phyloP scores from a whole-genome alignment of 1,140 invertebrate genomes.

The Drosophila varians region DNA sequence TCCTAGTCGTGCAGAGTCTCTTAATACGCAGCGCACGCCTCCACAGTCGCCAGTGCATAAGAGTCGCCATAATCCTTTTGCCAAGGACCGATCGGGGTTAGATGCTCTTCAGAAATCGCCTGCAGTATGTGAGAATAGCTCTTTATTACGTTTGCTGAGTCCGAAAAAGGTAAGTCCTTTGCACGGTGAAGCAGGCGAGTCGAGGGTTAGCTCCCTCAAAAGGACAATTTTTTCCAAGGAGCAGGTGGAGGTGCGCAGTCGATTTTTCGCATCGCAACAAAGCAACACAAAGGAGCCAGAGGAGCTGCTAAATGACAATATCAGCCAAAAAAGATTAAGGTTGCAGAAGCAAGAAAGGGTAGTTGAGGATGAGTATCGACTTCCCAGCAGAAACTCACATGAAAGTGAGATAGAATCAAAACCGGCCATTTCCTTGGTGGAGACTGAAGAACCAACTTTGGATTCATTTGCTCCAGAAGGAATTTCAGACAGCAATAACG shows the following conservation, averaged over 20 bases:
- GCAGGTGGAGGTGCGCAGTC: conserved; percentile 62
- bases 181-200: background rate
- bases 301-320: background rate
- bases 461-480: background rate
- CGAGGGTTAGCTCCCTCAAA: conserved; percentile 43
- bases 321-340: conserved; percentile 23
- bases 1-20: conserved; percentile 26
- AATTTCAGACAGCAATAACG: background rate
- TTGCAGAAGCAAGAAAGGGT: conserved; percentile 1
- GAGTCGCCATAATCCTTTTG: conserved; percentile 74
- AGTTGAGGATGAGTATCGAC: background rate
- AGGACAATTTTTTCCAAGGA: conserved; percentile 62
- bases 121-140: conserved; percentile 62
- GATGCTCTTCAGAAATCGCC: conserved; percentile 25
- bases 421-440: background rate
- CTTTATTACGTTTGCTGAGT: conserved; percentile 65
- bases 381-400: background rate
- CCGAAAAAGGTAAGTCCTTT: conserved; percentile 52
- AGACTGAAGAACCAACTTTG: background rate
- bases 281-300: background rate
- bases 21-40: conserved; percentile 26
- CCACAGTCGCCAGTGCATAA: conserved; percentile 48
- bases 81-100: conserved; percentile 31
- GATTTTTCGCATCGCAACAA: conserved; percentile 58
- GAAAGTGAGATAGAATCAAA: background rate